Percentiles rank a stretch among this genome's conserved stretches.
phyloP scores from a whole-genome alignment of 2,888 invertebrate species.

The Thecocarcelia acutangulata region DNA sequence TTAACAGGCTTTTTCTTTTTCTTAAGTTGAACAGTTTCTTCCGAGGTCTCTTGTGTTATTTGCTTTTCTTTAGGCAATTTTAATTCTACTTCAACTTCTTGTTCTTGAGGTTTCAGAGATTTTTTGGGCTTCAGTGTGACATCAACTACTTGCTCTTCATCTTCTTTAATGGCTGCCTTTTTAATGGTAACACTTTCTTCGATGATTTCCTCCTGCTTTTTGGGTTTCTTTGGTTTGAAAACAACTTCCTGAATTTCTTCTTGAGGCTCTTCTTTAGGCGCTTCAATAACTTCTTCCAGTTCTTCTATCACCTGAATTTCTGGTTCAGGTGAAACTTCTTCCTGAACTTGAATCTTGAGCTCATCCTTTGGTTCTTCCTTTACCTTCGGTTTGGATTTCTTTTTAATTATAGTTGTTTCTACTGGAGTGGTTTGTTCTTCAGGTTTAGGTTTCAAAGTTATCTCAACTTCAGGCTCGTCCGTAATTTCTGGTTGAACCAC shows the following conservation, averaged over 20 bases:
- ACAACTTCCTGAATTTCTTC: conserved; percentile 73
- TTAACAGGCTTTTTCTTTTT: conserved; percentile 78
- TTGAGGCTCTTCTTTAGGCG: conserved; percentile 70
- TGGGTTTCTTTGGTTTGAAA: conserved; percentile 72
- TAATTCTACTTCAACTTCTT: conserved; percentile 78
- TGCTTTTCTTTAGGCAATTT: conserved; percentile 76
- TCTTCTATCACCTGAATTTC: conserved; percentile 71
- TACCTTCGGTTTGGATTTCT: conserved; percentile 66
- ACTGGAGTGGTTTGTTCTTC: conserved; percentile 72
- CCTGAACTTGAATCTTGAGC: conserved; percentile 69
- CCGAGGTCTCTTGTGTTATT: conserved; percentile 78
- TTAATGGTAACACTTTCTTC: conserved; percentile 76
- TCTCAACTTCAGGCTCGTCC: conserved; percentile 75
- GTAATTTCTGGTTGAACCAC: conserved; percentile 29
- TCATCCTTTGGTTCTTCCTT: conserved; percentile 68
- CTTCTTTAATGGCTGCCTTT: conserved; percentile 71
- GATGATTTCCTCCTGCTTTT: conserved; percentile 75
- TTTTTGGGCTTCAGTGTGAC: conserved; percentile 79
- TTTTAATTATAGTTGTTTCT: conserved; percentile 71
- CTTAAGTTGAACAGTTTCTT: conserved; percentile 77
- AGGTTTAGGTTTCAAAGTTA: conserved; percentile 74
- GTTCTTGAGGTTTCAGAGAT: conserved; percentile 73
- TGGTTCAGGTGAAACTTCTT: conserved; percentile 70
- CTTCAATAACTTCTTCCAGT: conserved; percentile 70
- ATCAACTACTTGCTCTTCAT: conserved; percentile 79